These are phyloP conservation scores for Venturia canescens DNA, from an alignment of 1,140 invertebrate genomes.

Conservation along the genomic window DNA sequence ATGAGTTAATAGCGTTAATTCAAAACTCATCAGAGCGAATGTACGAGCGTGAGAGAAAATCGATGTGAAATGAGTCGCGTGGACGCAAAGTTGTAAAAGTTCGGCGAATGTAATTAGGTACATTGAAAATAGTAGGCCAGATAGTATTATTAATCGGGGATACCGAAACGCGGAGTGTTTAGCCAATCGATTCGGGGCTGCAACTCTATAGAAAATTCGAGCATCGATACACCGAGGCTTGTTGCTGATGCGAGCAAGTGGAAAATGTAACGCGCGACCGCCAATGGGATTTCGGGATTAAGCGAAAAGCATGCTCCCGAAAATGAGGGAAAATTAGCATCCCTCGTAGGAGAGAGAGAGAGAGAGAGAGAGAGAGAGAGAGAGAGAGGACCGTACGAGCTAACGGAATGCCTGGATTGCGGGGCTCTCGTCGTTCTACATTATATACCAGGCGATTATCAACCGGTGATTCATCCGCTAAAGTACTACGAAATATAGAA, in stretches of 20 bases:
- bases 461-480: constrained; percentile 50
- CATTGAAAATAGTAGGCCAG: constrained; percentile 18
- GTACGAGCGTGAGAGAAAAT: background rate
- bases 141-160: constrained; percentile 30
- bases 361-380: no score
- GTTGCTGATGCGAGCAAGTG: constrained; percentile 33
- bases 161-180: constrained; percentile 19
- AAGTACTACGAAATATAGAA: constrained; percentile 57
- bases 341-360: no score
- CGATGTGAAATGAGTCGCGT: background rate
- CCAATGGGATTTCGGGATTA: constrained; percentile 41
- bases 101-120: background rate
- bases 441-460: constrained; percentile 47
- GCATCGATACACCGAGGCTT: background rate
- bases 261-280: constrained; percentile 47
- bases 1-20: no score
- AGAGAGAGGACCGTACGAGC: constrained; percentile 36
- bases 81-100: background rate
- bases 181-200: background rate
- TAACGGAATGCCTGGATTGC: constrained; percentile 9
- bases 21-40: background rate
- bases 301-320: constrained; percentile 38
- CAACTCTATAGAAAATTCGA: background rate
- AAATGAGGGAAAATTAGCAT: constrained; percentile 40
- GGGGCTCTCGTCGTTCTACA: constrained; percentile 32